Conservation (phyloP, 2,113 vertebrate species). For the Eonycteris spelaea region DNA sequence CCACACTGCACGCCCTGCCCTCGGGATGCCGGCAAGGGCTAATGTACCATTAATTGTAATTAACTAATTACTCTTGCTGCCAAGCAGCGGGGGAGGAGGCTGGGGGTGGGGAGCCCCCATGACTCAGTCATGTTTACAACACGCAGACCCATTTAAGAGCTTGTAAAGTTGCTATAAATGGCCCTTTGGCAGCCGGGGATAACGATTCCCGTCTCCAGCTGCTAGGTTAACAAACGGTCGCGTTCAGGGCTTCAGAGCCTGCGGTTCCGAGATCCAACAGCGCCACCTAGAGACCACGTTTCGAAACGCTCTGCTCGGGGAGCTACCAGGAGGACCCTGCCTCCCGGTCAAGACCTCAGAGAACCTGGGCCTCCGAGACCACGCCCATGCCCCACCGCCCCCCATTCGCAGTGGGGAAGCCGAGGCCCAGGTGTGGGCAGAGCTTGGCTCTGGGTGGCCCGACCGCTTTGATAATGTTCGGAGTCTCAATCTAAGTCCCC, state of each 20-base stretch:
- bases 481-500: neutral
- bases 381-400: fast-evolving
- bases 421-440: neutral
- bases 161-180: conserved; percentile 67
- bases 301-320: fast-evolving
- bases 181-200: conserved; percentile 43
- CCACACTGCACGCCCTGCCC: neutral
- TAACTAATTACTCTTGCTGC: conserved; percentile 66
- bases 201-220: neutral
- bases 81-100: conserved; percentile 63
- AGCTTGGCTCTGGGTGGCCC: too few species aligned
- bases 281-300: conserved; percentile 75
- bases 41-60: conserved; percentile 57
- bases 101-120: conserved; percentile 29
- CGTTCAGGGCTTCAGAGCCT: fast-evolving
- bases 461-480: neutral
- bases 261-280: conserved; percentile 65
- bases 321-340: fast-evolving
- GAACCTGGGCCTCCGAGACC: neutral
- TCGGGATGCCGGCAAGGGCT: neutral
- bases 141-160: conserved; percentile 64
- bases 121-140: conserved; percentile 69
- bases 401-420: fast-evolving
- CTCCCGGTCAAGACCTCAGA: neutral
- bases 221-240: neutral